These are phyloP conservation scores for Lasaia peninsularis DNA, from an alignment of 1,140 invertebrate genomes.

Conservation along the genomic window DNA sequence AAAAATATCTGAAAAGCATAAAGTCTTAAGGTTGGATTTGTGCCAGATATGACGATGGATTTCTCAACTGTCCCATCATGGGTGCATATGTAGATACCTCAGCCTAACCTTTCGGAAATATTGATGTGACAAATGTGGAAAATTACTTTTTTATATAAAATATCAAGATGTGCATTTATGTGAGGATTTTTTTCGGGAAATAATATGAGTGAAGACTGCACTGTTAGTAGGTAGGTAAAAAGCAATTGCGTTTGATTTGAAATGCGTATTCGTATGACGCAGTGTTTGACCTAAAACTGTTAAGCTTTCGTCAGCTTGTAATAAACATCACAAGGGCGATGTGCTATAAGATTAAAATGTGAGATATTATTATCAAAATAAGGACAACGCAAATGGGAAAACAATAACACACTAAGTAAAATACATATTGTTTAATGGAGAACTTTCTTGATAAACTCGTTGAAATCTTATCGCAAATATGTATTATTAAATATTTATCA, in stretches of 20 bases:
- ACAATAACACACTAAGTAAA: constrained; percentile 16
- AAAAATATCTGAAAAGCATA: too few species aligned
- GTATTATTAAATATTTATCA: constrained; percentile 8
- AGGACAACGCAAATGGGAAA: constrained; percentile 18
- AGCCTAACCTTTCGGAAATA: too few species aligned
- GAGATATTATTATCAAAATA: constrained; percentile 26
- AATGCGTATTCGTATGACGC: constrained; percentile 1
- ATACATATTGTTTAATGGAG: constrained; percentile 6
- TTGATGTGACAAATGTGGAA: too few species aligned
- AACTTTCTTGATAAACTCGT: constrained; percentile 8
- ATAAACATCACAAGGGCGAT: constrained; percentile 19
- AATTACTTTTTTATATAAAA: too few species aligned
- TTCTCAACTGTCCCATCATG: too few species aligned
- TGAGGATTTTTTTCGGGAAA: too few species aligned
- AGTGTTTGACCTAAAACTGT: constrained; percentile 9
- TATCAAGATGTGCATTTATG: too few species aligned
- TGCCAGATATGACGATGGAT: too few species aligned
- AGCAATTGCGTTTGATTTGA: not conserved
- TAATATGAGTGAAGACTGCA: too few species aligned
- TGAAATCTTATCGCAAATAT: constrained; percentile 4
- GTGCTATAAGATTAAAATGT: constrained; percentile 15
- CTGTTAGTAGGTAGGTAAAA: too few species aligned
- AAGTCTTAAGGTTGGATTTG: too few species aligned
- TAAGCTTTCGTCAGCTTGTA: constrained; percentile 14
- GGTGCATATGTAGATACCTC: too few species aligned